These are phyloP conservation scores for Labeo rohita DNA, from an alignment of 2,113 vertebrate species.

Conservation along the genomic window DNA sequence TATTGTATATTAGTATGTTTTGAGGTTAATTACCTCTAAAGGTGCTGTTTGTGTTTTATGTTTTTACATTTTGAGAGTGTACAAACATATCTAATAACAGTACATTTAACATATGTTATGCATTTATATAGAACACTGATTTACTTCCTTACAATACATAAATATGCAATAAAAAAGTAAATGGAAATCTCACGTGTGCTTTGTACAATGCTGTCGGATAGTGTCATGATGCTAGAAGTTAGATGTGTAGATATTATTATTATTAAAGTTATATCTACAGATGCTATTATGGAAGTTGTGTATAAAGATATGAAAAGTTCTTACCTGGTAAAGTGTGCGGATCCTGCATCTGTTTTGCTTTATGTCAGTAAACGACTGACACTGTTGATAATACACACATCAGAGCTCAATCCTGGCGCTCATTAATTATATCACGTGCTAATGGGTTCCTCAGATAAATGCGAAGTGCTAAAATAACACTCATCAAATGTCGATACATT, in stretches of 20 bases:
- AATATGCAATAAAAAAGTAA: too few species aligned
- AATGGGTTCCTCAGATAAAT: neutral
- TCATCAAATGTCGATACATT: neutral
- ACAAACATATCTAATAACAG: neutral
- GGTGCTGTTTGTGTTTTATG: too few species aligned
- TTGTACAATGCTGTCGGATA: neutral
- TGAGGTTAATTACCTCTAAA: too few species aligned
- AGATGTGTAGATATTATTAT: neutral
- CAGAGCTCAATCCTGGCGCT: too few species aligned
- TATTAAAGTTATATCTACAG: neutral
- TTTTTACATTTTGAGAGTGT: too few species aligned
- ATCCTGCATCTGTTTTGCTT: neutral
- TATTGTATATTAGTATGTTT: neutral
- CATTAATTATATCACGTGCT: neutral
- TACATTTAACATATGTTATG: neutral
- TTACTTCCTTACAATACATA: neutral
- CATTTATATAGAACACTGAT: neutral
- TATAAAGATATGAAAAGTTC: neutral
- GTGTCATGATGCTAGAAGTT: neutral
- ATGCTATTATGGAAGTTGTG: neutral
- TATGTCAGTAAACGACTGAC: too few species aligned
- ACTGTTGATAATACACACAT: too few species aligned
- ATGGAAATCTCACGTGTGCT: neutral
- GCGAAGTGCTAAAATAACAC: neutral
- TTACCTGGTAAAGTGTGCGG: constrained; percentile 1